Base-by-base conservation (phyloP, 2,797 vertebrate species). In the Artibeus lituratus region DNA sequence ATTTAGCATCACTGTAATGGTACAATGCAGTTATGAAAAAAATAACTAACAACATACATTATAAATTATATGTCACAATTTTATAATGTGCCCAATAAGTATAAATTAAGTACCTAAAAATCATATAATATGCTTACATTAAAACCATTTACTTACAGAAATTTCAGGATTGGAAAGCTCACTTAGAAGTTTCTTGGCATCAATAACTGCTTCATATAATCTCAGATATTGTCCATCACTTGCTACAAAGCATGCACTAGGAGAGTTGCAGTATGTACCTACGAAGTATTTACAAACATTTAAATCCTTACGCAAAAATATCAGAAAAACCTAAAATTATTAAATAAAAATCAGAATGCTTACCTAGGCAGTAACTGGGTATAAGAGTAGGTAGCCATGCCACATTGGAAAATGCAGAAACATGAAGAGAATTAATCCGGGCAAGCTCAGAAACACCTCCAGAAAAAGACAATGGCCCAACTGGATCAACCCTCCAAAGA, bases 371-470 rank as follows among this genome's bases (percentile, higher is more conserved):
- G 96, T 99, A 99, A 98, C 99, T 99, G 96, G 99, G 99, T 98
- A 99, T 99, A 97, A 99, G 99, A 1, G 99, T 99, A 57, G 99
- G 99, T 51, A 99, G 98, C 99, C 99, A 99, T 72, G 99, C 99
- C 97, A 99, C 99, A 95, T 99, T 99, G 97, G 99, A 99, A 98
- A 99, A 99, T 5, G 99, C 99, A 44, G 99, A 99, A 88, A 99
- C 98, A 39, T 99, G 99, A 93, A 99, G 99, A 44, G 99, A 99
- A 98, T 99, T 99, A 97, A 99, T 99, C 96, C 99, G 98, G 57
- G 99, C 99, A 84, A 99, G 99, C 98, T 99, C 99, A 3, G 99
- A 99, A 92, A 99, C 99, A 16, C 99, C 99, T 44, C 99, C 99
- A 92, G 99, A 99, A 96, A 99, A 99, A 53, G 99, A 99, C 67